Conservation (phyloP, 2,888 invertebrate genomes). For the Nectonema munidae region DNA sequence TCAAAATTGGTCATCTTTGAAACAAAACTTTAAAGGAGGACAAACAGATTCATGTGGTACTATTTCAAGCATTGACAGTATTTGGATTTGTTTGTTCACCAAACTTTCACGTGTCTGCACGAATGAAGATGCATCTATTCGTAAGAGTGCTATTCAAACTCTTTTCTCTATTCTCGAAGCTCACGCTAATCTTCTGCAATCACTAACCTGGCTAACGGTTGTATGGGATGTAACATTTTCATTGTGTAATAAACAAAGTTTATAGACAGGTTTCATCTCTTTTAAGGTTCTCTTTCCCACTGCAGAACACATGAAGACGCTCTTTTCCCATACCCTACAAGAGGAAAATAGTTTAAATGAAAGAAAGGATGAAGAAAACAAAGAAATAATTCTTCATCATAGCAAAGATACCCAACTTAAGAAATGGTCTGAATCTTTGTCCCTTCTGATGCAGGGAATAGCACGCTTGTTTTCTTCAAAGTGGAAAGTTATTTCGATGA, state of each 20-base stretch:
- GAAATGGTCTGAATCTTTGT: slow-evolving; percentile 88
- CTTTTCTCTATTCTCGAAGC: slow-evolving; percentile 82
- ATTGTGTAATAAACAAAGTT: neutral
- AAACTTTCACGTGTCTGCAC: neutral
- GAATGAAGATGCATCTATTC: neutral
- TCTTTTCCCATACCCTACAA: slow-evolving; percentile 20
- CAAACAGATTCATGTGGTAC: neutral
- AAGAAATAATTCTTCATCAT: slow-evolving; percentile 58
- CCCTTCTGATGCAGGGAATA: neutral
- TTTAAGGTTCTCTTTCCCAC: slow-evolving; percentile 71
- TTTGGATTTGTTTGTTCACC: slow-evolving; percentile 9
- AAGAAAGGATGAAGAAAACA: neutral
- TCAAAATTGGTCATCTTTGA: neutral
- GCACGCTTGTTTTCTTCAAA: neutral
- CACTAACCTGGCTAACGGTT: slow-evolving; percentile 64
- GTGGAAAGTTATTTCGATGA: too few species aligned
- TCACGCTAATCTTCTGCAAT: slow-evolving; percentile 53
- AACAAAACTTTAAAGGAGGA: neutral
- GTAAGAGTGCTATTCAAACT: slow-evolving; percentile 57
- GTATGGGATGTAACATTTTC: slow-evolving; percentile 38
- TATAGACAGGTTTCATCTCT: too few species aligned
- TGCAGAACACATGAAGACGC: slow-evolving; percentile 48
- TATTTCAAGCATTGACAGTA: too few species aligned
- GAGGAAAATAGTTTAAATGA: too few species aligned
- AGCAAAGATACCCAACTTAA: slow-evolving; percentile 90